These are phyloP conservation scores for Zalophus californianus DNA, from an alignment of 2,797 vertebrate species.

Conservation along the genomic window DNA sequence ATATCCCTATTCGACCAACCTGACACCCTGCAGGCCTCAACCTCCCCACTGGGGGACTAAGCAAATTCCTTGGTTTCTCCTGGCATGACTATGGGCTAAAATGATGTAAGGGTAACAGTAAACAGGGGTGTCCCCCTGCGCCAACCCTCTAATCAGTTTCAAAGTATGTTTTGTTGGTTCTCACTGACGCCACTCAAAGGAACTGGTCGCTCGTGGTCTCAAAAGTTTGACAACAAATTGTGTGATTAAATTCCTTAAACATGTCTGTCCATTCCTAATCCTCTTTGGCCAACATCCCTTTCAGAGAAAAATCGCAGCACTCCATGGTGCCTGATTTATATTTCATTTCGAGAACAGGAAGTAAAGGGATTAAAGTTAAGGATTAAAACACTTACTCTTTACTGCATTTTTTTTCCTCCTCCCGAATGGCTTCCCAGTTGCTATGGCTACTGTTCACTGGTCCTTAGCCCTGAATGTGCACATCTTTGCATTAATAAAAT, in stretches of 20 bases:
- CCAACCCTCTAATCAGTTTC: constrained; percentile 74
- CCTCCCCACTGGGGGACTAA: constrained; percentile 4
- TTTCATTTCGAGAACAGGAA: constrained; percentile 90
- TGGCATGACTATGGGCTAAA: constrained; percentile 50
- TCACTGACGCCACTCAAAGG: constrained; percentile 83
- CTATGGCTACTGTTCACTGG: constrained; percentile 87
- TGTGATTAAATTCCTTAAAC: constrained; percentile 88
- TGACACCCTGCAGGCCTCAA: neutral
- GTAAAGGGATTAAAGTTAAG: constrained; percentile 88
- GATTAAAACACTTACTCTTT: constrained; percentile 90
- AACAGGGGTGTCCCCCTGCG: constrained; percentile 45
- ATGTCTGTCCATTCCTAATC: constrained; percentile 87
- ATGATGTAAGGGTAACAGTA: constrained; percentile 76
- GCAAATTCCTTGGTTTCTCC: constrained; percentile 45
- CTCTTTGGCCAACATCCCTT: constrained; percentile 86
- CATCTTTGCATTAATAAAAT: constrained; percentile 86
- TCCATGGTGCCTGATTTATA: constrained; percentile 88
- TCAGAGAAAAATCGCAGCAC: constrained; percentile 86
- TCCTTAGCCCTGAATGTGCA: constrained; percentile 82
- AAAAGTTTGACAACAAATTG: constrained; percentile 88
- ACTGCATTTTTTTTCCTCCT: constrained; percentile 83
- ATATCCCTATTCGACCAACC: constrained; percentile 34
- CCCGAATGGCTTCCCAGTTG: constrained; percentile 88
- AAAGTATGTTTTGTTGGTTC: constrained; percentile 80
- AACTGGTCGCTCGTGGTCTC: constrained; percentile 81